Evolutionary conservation across 2,797 vertebrate genomes (phyloP), one percentile per base, ranked within the genome.

Genomic region (Astyanax mexicanus): DNA sequence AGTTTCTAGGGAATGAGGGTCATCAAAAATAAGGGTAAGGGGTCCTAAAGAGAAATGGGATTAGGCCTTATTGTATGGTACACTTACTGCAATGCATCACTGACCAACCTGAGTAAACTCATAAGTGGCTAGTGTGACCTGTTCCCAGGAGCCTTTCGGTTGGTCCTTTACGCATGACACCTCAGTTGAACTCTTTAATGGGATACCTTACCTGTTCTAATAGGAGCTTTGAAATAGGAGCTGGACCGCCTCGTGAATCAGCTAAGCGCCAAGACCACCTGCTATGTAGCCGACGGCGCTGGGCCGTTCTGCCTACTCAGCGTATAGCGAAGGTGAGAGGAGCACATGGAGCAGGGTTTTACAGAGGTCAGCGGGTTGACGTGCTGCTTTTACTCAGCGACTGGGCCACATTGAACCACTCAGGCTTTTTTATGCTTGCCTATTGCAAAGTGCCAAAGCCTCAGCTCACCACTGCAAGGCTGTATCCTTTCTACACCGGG

Each of bases 351-450:
- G 70, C 21, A 12, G 23, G 32, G 44, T 51, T 74, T 75, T 64
- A 78, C 68, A 75, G 52, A 66, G 78, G 69, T 78, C 75, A 78
- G 15, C 6, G 32, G 62, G 79, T 73, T 75, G 69, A 75, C 52
- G 19, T 27, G 52, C 52, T 57, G 65, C 66, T 71, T 82, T 60
- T 65, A 55, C 70, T 61, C 25, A 37, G 52, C 54, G 55, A 72
- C 40, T 6, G 13, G 47, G 64, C 71, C 78, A 79, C 73, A 62
- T 35, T 57, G 51, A 78, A 73, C 65, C 62, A 77, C 61, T 78
- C 70, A 72, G 58, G 52, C 12, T 68, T 60, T 72, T 79, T 73
- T 52, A 68, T 35, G 47, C n/a, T 19, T 25, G 55, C 70, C 45
- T 76, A 44, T 21, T 57, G 55, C 62, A 62, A 75, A 60, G 29